Percentiles rank a stretch among this genome's conserved stretches.
Evolutionary conservation across 1,140 invertebrate genomes (phyloP).

Genomic region (Sinonovacula constricta): DNA sequence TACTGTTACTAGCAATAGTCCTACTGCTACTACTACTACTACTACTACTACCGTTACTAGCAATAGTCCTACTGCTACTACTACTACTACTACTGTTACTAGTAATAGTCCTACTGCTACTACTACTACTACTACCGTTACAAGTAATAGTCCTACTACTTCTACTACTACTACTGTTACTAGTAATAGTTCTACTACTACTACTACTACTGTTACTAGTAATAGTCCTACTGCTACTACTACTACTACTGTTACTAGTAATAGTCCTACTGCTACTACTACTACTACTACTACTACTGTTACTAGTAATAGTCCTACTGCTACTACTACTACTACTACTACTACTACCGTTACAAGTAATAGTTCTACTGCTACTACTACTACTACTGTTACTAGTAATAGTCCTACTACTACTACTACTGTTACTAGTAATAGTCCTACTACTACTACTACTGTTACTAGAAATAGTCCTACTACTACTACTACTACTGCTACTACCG

Average conservation of each 20-base stretch:
- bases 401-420: no score
- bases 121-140: constrained; percentile 3
- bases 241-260: constrained; percentile 25
- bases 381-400: no score
- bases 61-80: constrained; percentile 9
- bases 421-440: no score
- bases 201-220: neutral
- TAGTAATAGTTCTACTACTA: constrained; percentile 1
- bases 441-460: no score
- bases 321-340: neutral
- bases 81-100: constrained; percentile 17
- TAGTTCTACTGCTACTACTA: no score
- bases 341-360: neutral
- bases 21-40: constrained; percentile 18
- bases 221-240: neutral
- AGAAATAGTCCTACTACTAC: no score
- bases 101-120: constrained; percentile 7
- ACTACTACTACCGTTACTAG: constrained; percentile 11
- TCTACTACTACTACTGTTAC: constrained; percentile 21
- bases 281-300: constrained; percentile 12
- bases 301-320: constrained; percentile 8
- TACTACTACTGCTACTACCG: no score
- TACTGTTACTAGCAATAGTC: neutral
- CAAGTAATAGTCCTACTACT: constrained; percentile 6
- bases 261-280: constrained; percentile 3